Evolutionary conservation across 92 coral and sea anemone genomes (phyloP).

Genomic region (Porites evermanni): DNA sequence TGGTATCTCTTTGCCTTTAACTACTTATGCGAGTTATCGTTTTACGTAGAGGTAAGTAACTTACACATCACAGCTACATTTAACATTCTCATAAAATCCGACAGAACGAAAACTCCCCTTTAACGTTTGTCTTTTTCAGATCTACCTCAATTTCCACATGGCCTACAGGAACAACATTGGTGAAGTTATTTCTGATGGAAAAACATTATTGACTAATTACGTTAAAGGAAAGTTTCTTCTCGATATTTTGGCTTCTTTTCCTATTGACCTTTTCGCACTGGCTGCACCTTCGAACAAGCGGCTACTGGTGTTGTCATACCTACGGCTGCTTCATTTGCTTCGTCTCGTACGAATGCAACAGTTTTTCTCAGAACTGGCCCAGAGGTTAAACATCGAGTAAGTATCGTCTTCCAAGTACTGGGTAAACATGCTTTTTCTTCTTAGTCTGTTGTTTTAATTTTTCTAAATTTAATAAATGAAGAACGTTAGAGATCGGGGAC

Average conservation of each 20-base stretch:
- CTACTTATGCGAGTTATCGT: conserved; percentile 75
- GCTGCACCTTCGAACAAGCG: conserved; percentile 77
- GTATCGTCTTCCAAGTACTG: neutral
- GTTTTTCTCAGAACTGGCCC: conserved; percentile 70
- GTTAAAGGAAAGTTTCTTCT: conserved; percentile 74
- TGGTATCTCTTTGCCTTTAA: conserved; percentile 70
- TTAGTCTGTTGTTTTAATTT: no score
- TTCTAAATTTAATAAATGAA: no score
- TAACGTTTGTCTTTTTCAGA: conserved; percentile 40
- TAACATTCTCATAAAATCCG: neutral
- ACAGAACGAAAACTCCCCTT: neutral
- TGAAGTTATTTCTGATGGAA: conserved; percentile 73
- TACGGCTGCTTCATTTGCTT: conserved; percentile 75
- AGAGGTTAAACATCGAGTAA: conserved; percentile 84
- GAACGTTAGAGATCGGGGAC: no score
- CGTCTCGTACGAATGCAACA: conserved; percentile 83
- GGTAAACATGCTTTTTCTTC: neutral
- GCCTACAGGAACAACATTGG: conserved; percentile 76
- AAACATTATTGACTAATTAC: conserved; percentile 65
- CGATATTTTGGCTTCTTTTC: conserved; percentile 81
- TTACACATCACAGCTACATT: neutral
- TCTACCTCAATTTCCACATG: conserved; percentile 84
- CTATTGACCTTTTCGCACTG: conserved; percentile 78
- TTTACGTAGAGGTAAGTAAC: conserved; percentile 72
- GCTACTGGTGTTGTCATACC: conserved; percentile 72